Percentiles rank a stretch among this genome's conserved stretches.
Evolutionary conservation across 1,140 invertebrate species (phyloP).

Genomic region (Aphis gossypii): DNA sequence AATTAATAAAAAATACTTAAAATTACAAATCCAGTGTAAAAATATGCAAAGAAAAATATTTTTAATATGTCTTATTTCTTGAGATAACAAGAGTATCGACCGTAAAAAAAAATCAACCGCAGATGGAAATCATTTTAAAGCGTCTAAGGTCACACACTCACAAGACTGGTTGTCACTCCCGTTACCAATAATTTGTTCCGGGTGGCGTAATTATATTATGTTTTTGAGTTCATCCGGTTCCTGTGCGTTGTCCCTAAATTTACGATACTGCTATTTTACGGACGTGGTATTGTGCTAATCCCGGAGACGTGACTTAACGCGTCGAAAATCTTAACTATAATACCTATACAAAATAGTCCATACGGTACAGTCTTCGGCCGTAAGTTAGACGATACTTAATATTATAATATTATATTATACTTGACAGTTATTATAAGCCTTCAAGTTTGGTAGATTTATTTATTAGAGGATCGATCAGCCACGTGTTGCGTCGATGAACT

Average conservation of each 20-base stretch:
- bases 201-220: background rate
- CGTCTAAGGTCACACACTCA: background rate
- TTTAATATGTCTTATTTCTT: background rate
- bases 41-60: no score
- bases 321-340: background rate
- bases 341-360: background rate
- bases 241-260: background rate
- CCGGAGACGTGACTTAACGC: background rate
- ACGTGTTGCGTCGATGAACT: no score
- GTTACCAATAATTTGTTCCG: background rate
- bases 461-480: background rate
- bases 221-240: background rate
- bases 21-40: no score
- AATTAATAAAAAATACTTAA: no score
- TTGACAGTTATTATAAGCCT: background rate
- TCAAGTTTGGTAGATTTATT: background rate
- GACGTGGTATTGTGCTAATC: background rate
- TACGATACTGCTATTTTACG: background rate
- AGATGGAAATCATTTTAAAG: background rate
- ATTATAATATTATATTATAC: background rate
- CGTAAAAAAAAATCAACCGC: background rate
- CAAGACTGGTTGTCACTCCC: background rate
- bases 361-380: background rate
- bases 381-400: background rate
- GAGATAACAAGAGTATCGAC: background rate